Conservation (phyloP, 2,113 vertebrate genomes). For the Psephotus haematonotus region DNA sequence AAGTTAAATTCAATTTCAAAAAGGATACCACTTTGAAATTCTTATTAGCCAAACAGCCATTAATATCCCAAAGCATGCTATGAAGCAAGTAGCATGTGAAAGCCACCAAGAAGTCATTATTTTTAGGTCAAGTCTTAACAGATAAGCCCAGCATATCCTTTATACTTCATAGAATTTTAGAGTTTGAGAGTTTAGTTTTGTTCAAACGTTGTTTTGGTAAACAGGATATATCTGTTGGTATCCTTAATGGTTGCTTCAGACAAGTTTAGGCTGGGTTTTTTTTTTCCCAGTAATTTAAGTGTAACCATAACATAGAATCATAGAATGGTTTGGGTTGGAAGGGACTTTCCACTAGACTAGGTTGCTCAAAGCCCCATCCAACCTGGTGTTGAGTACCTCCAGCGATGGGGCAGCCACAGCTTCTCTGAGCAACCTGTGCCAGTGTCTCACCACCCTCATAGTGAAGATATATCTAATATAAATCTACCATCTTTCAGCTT, state of each 20-base stretch:
- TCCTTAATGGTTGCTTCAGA: not conserved
- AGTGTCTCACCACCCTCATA: not conserved
- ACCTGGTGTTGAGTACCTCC: not conserved
- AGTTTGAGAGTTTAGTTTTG: not conserved
- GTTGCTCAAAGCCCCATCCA: not conserved
- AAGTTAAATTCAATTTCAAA: not conserved
- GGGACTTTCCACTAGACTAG: not conserved
- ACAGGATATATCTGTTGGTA: not conserved
- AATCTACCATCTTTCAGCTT: not conserved
- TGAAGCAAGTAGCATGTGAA: not conserved
- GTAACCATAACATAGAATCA: not conserved
- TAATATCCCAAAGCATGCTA: not conserved
- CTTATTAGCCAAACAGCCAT: not conserved
- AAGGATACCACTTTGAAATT: not conserved
- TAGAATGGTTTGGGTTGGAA: not conserved
- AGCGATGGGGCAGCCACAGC: not conserved
- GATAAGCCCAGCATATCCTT: not conserved
- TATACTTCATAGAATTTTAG: not conserved
- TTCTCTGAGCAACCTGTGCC: not conserved
- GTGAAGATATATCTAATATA: not conserved
- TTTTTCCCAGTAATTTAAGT: slow-evolving; percentile 1
- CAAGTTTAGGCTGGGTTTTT: not conserved
- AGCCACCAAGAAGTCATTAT: not conserved
- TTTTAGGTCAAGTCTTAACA: not conserved
- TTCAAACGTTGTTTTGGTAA: not conserved